Evolutionary conservation across 2,797 vertebrate species (phyloP), one percentile per base, ranked within the genome.

Genomic region (Ceyx erithaca): DNA sequence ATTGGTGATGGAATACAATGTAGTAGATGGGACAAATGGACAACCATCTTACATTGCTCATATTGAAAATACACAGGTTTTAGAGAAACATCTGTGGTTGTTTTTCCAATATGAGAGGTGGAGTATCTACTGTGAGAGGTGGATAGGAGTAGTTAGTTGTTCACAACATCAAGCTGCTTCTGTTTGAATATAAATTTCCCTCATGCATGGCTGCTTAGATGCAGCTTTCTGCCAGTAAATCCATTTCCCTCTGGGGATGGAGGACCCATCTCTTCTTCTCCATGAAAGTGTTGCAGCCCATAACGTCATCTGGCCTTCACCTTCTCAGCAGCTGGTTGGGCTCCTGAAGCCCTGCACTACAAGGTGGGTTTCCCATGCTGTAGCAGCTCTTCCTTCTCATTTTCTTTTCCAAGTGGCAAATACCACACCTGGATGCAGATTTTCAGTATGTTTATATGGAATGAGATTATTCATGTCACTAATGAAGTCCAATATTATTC

Each of bases 331-430:
- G 52, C 35, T 63, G 64, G 67, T 28, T 4, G 4, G 31, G 22
- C 14, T 72, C 31, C 37, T 0, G 0, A 69, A 84, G 22, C 17
- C 41, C n/a, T 52, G 63, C 4, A 0, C 35, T 43, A 21, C 26
- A n/a, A 90, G 90, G 76, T 90, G 46, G 17, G 89, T 89, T 80
- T 92, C 54, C 84, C 1, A 0, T 69, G 26, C 28, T 19, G 0
- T 17, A 52, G 30, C 59, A 41, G 0, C 51, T 80, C 14, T 54
- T 12, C 14, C 52, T 54, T 45, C 52, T 78, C 4, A 0, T 52
- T 33, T 8, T 72, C 55, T 67, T 64, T 58, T 20, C 64, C 14
- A 26, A 51, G 40, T 18, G 20, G 16, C n/a, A 58, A 28, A 58
- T 30, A 6, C 35, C 35, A 52, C 37, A 37, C 16, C 16, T 12